Conservation (phyloP, 2,797 vertebrate genomes). For the Lemur catta region DNA sequence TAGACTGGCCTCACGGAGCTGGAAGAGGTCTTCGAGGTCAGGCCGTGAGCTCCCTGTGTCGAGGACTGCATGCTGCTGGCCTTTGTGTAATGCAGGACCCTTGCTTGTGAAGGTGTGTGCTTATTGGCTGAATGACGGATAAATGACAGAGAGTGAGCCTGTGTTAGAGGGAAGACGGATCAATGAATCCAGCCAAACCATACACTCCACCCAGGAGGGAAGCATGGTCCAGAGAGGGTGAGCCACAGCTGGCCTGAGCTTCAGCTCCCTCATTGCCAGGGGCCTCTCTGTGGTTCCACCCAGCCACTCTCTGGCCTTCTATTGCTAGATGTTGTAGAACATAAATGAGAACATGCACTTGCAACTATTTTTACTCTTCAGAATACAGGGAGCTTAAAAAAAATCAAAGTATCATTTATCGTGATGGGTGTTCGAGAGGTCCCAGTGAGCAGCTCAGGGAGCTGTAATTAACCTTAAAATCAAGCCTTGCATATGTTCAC, state of each 20-base stretch:
- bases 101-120: background rate
- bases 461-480: background rate
- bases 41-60: background rate
- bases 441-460: background rate
- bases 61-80: background rate
- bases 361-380: background rate
- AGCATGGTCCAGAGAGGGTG: background rate
- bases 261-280: background rate
- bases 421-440: background rate
- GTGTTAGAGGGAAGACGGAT: background rate
- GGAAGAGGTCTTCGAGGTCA: background rate
- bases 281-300: background rate
- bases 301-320: background rate
- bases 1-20: fast-evolving
- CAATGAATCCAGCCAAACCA: background rate
- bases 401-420: background rate
- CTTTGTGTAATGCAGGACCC: background rate
- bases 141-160: fast-evolving
- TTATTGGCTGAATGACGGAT: background rate
- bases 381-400: background rate
- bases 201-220: background rate
- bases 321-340: background rate
- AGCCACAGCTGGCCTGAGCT: background rate
- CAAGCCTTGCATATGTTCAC: background rate
- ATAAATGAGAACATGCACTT: background rate